Conservation (phyloP, 2,113 vertebrate genomes). For the Alethe diademata region DNA sequence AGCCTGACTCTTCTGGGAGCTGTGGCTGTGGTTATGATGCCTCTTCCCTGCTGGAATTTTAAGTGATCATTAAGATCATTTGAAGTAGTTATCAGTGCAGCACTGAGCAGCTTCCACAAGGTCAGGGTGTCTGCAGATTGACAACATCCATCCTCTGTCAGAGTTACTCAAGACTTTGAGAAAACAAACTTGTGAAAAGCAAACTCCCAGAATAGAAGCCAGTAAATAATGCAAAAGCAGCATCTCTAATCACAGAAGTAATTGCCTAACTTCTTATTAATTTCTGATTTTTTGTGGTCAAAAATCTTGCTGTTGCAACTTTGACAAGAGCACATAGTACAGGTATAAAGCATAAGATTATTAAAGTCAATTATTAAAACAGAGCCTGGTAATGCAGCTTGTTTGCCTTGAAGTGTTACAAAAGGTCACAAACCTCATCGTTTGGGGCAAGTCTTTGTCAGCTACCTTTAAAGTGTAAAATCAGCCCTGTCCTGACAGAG, state of each 20-base stretch:
- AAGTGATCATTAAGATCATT: neutral
- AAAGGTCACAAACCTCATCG: neutral
- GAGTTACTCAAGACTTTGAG: neutral
- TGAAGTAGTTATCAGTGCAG: neutral
- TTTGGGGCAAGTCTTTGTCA: neutral
- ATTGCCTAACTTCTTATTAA: neutral
- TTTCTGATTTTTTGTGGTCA: neutral
- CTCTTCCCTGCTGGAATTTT: conserved; percentile 8
- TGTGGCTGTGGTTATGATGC: neutral
- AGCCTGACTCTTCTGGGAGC: neutral
- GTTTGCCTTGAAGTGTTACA: neutral
- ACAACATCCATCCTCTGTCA: neutral
- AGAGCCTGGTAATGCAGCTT: neutral
- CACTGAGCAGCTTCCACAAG: neutral
- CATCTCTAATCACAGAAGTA: neutral
- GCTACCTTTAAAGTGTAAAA: conserved; percentile 42
- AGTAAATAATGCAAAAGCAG: neutral
- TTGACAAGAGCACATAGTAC: neutral
- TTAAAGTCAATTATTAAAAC: neutral
- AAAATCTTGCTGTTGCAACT: neutral
- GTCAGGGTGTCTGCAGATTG: neutral
- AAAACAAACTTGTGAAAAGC: neutral
- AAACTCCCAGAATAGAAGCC: neutral
- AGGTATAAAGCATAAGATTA: neutral
- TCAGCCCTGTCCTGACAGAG: conserved; percentile 26